phyloP scores from a whole-genome alignment of 2,888 invertebrate species.

The Capitulum mitella region DNA sequence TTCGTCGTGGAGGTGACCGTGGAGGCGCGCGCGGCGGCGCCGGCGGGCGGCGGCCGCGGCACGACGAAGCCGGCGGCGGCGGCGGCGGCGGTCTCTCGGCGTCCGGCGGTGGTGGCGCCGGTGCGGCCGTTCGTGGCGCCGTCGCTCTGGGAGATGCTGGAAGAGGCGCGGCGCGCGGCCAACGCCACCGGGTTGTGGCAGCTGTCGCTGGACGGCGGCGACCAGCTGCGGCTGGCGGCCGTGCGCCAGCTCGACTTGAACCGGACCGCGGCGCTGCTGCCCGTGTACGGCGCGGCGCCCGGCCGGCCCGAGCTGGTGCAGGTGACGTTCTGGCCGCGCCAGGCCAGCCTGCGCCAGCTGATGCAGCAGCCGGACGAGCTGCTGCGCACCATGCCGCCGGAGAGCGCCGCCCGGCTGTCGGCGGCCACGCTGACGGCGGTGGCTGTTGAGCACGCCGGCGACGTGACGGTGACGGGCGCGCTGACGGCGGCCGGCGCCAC shows the following conservation, averaged over 20 bases:
- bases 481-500: not conserved
- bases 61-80: not conserved
- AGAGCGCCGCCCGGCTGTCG: not conserved
- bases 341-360: conserved; percentile 4
- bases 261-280: not conserved
- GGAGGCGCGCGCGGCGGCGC: not conserved
- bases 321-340: not conserved
- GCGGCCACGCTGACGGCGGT: not conserved
- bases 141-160: not conserved
- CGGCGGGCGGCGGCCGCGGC: not conserved
- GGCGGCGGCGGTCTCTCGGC: not conserved
- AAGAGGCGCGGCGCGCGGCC: not conserved
- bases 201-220: not conserved
- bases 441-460: not conserved
- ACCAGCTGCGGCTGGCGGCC: not conserved
- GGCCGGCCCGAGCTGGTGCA: not conserved
- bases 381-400: not conserved
- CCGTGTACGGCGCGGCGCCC: not conserved
- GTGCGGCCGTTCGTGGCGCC: not conserved
- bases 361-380: not conserved
- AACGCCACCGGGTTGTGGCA: conserved; percentile 4
- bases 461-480: conserved; percentile 7
- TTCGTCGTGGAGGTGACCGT: not conserved
- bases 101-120: not conserved
- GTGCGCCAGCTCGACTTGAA: not conserved